Evolutionary conservation across 2,888 invertebrate species (phyloP).

Genomic region (Prosapia bicincta): DNA sequence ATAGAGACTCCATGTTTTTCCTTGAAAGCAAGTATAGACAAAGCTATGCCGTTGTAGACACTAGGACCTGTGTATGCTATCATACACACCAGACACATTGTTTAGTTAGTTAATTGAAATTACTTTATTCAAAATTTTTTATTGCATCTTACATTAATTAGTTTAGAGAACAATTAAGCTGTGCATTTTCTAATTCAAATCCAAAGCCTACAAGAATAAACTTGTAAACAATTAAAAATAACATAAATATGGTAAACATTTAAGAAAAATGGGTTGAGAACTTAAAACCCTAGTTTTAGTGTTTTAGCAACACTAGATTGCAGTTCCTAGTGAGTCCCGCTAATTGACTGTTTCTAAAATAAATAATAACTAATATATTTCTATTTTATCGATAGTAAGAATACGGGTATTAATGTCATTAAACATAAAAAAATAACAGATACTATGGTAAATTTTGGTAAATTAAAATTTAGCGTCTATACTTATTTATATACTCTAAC

Average conservation of each 20-base stretch:
- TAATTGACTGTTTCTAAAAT: no score
- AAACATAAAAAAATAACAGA: no score
- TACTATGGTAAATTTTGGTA: no score
- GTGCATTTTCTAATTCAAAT: conserved; percentile 23
- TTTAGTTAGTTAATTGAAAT: conserved; percentile 2
- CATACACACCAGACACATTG: no score
- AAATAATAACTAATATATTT: no score
- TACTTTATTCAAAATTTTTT: conserved; percentile 23
- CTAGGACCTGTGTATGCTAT: neutral
- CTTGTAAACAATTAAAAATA: conserved; percentile 16
- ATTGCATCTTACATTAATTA: conserved; percentile 27
- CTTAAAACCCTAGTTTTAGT: no score
- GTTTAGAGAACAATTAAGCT: conserved; percentile 23
- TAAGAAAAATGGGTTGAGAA: conserved; percentile 10
- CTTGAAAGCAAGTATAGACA: conserved; percentile 28
- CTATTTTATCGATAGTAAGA: no score
- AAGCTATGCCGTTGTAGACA: conserved; percentile 27
- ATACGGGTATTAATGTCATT: no score
- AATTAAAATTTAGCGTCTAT: no score
- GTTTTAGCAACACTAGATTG: no score
- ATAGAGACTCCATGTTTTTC: conserved; percentile 12
- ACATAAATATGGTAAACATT: conserved; percentile 21
- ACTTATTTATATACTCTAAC: no score
- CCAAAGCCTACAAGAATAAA: conserved; percentile 19
- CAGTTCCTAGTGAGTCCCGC: no score